Base-by-base conservation (phyloP, 2,797 vertebrate species). In the Natrix natrix region DNA sequence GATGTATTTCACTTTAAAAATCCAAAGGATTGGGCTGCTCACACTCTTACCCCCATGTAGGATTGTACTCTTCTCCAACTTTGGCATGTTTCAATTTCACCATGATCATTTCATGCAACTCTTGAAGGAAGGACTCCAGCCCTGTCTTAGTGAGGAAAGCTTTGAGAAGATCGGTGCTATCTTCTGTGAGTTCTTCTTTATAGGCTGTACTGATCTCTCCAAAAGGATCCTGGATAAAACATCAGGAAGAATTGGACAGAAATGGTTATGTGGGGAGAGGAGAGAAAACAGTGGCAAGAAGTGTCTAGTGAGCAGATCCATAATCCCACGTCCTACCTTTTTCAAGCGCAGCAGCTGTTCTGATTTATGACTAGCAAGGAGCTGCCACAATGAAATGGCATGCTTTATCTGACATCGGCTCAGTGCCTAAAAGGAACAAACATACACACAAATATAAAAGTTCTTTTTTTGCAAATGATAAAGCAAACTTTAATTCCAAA, bases 31-130 rank as follows among this genome's bases (percentile, higher is more conserved):
- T 12, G 87, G 24, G 37, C 56, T 56, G 0, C 3, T 4, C 1
- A 26, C 3, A 12, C 28, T 8, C 0, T 97, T 97, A 99, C 99
- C 98, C 96, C 99, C 99, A 99, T 0, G 2, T 2, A 14, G 98
- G 98, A 16, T 13, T 98, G 97, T 95, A 99, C 5, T 96, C 95
- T 55, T 96, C 97, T 10, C 97, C 97, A 8, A 97, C 94, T 0
- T 90, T 93, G n/a, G 96, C 92, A 26, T 54, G 96, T 96, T 98
- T 98, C 28, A 99, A 97, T 83, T 96, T 98, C 91, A 99, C 94
- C 93, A 98, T 8, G 12, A 99, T 98, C 97, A 99, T 98, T 95
- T 99, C 99, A 0, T 99, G 99, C 95, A 99, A 98, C 96, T 99
- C 98, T 95, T 99, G 96, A 74, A 99, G 97, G 95, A 99, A 99